phyloP scores from a whole-genome alignment of 2,113 vertebrate species.

The Menidia beryllina region DNA sequence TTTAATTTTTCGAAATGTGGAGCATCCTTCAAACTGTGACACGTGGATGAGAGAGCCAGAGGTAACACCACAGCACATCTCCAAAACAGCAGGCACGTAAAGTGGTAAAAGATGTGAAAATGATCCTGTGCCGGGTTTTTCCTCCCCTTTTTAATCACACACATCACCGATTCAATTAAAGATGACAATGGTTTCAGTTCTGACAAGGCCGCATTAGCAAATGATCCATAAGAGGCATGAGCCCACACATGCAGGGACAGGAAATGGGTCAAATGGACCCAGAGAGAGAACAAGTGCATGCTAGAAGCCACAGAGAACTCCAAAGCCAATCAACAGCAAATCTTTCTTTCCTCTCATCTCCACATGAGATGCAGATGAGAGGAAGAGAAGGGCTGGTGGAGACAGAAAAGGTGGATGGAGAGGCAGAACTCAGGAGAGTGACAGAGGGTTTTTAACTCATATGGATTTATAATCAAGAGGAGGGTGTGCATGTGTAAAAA shows the following conservation, averaged over 20 bases:
- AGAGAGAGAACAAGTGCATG: constrained; percentile 50
- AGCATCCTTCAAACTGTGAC: constrained; percentile 49
- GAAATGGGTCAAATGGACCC: constrained; percentile 71
- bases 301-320: constrained; percentile 23
- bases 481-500: constrained; percentile 14
- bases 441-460: constrained; percentile 50
- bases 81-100: constrained; percentile 13
- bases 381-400: neutral
- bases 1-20: constrained; percentile 26
- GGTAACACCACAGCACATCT: constrained; percentile 20
- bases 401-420: constrained; percentile 19
- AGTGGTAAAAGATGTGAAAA: neutral
- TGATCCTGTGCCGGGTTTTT: neutral
- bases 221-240: constrained; percentile 29
- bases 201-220: constrained; percentile 41
- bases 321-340: constrained; percentile 42
- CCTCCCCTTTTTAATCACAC: neutral
- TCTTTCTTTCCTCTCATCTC: constrained; percentile 35
- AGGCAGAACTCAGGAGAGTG: constrained; percentile 25
- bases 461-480: constrained; percentile 66
- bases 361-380: constrained; percentile 40
- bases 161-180: constrained; percentile 20
- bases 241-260: constrained; percentile 7
- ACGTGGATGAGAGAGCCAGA: neutral
- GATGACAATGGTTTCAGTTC: constrained; percentile 26